Conservation (phyloP, 1,140 invertebrate species). For the Phthorimaea operculella region DNA sequence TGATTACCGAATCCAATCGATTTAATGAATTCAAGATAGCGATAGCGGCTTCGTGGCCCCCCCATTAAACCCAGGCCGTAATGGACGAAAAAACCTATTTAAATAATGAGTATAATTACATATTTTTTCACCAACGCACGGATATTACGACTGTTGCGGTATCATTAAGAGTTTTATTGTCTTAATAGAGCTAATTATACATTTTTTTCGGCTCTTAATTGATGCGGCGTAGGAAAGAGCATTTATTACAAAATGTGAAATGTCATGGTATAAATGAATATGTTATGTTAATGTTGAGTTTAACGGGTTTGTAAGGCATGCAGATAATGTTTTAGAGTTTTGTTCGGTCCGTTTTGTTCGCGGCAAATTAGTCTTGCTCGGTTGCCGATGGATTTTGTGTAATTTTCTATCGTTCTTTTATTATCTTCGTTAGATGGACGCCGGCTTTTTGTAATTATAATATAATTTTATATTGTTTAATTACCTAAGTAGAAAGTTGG, state of each 20-base stretch:
- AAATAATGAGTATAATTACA: slow-evolving; percentile 67
- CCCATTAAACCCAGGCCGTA: slow-evolving; percentile 53
- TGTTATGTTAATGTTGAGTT: slow-evolving; percentile 61
- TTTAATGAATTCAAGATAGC: slow-evolving; percentile 62
- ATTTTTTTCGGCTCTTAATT: slow-evolving; percentile 67
- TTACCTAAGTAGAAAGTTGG: slow-evolving; percentile 45
- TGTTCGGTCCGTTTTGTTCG: slow-evolving; percentile 54
- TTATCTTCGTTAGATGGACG: slow-evolving; percentile 13
- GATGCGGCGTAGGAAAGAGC: slow-evolving; percentile 58
- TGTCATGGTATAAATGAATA: slow-evolving; percentile 66
- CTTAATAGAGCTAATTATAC: slow-evolving; percentile 66
- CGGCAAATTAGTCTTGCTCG: slow-evolving; percentile 60
- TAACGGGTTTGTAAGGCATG: slow-evolving; percentile 51
- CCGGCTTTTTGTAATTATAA: slow-evolving; percentile 29
- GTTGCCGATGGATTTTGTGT: slow-evolving; percentile 54
- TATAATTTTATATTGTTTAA: slow-evolving; percentile 58
- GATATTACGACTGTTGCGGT: slow-evolving; percentile 61
- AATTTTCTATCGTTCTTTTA: slow-evolving; percentile 45
- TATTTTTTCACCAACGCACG: slow-evolving; percentile 63
- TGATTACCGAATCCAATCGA: slow-evolving; percentile 67
- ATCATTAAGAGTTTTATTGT: slow-evolving; percentile 68
- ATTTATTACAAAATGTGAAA: slow-evolving; percentile 67
- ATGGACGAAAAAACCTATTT: slow-evolving; percentile 64
- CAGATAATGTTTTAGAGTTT: slow-evolving; percentile 54
- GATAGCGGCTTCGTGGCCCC: slow-evolving; percentile 48